Evolutionary conservation across 2,888 invertebrate species (phyloP).

Genomic region (Trichogramma evanescens): DNA sequence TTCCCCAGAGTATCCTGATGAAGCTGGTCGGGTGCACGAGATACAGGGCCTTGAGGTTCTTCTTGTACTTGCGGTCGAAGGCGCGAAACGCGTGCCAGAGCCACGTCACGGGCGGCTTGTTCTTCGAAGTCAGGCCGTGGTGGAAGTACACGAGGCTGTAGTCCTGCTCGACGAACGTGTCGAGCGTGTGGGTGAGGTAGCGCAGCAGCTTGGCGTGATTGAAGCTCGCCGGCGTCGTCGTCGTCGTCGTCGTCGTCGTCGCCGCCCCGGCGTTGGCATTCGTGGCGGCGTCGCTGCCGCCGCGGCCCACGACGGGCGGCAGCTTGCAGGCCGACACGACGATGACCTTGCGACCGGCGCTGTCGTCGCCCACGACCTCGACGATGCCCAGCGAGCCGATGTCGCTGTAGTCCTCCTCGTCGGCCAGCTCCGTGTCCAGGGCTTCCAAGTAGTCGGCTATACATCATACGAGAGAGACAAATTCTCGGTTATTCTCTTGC

Average conservation of each 20-base stretch:
- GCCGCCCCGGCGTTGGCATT: too few species aligned
- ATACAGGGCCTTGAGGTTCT: conserved; percentile 95
- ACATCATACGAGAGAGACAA: neutral
- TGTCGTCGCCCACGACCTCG: conserved; percentile 77
- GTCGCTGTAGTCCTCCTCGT: conserved; percentile 59
- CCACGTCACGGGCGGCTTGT: conserved; percentile 93
- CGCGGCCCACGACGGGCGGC: conserved; percentile 35
- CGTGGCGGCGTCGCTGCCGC: conserved; percentile 58
- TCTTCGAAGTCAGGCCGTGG: conserved; percentile 88
- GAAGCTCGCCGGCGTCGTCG: conserved; percentile 58
- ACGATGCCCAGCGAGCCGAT: conserved; percentile 71
- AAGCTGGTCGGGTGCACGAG: conserved; percentile 98
- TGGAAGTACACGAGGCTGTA: conserved; percentile 98
- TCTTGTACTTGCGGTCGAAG: conserved; percentile 97
- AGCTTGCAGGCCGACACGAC: conserved; percentile 90
- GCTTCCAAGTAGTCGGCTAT: conserved; percentile 43
- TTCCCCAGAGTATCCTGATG: conserved; percentile 88
- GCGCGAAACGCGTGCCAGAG: conserved; percentile 94
- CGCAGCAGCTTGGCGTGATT: conserved; percentile 69
- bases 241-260: conserved; percentile 60
- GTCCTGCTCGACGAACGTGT: conserved; percentile 96
- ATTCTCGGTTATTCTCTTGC: neutral
- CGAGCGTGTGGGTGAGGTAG: conserved; percentile 87
- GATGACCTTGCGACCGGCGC: conserved; percentile 86
- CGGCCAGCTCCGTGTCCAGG: conserved; percentile 41